Conservation (phyloP, 2,113 vertebrate genomes). For the Illadopsis cleaveri region DNA sequence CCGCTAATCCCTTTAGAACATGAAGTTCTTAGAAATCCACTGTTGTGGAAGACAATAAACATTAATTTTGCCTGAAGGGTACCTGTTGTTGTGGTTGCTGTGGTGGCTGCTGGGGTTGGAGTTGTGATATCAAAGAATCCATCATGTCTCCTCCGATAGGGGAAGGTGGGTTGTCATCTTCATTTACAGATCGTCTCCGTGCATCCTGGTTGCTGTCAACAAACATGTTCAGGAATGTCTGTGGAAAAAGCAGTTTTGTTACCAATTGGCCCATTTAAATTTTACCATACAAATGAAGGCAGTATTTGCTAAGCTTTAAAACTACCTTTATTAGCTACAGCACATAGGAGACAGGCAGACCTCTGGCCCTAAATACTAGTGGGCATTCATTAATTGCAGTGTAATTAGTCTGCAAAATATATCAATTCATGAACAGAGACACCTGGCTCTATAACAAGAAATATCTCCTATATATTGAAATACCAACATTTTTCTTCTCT, state of each 20-base stretch:
- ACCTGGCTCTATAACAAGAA: not conserved
- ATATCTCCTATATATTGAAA: not conserved
- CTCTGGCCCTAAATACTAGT: not conserved
- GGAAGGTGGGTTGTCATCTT: constrained; percentile 97
- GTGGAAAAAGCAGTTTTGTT: constrained; percentile 13
- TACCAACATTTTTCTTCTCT: not conserved
- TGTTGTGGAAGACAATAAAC: not conserved
- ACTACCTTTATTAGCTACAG: not conserved
- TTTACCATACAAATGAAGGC: not conserved
- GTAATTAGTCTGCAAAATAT: not conserved
- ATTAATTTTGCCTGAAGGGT: constrained; percentile 24
- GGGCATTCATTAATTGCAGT: not conserved
- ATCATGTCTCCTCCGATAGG: constrained; percentile 94
- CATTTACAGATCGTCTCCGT: constrained; percentile 92
- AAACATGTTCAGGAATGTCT: constrained; percentile 99
- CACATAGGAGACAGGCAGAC: not conserved
- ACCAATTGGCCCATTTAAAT: not conserved
- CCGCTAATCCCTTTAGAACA: not conserved
- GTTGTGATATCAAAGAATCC: constrained; percentile 90
- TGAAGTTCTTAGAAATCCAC: not conserved
- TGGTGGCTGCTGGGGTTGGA: constrained; percentile 82
- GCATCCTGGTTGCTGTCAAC: constrained; percentile 98
- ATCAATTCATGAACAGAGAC: not conserved
- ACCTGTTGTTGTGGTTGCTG: constrained; percentile 80
- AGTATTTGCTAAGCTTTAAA: not conserved